Conservation (phyloP, 2,888 invertebrate genomes). For the Tetranychus piercei region DNA sequence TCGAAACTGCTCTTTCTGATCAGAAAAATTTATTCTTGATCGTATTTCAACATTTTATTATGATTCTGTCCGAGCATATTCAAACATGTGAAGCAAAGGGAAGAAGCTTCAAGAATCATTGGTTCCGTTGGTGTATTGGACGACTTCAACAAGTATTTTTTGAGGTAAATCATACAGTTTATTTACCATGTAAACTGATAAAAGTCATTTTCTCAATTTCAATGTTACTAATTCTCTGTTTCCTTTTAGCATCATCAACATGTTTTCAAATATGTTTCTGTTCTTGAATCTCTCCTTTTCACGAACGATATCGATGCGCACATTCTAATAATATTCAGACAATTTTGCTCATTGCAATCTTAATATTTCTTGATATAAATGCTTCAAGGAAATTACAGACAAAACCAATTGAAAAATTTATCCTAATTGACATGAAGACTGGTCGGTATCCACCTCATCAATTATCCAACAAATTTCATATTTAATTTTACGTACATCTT, state of each 20-base stretch:
- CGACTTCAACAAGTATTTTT: constrained; percentile 84
- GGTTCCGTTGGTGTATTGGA: constrained; percentile 90
- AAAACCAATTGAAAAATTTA: no score
- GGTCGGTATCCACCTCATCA: no score
- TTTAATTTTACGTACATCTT: no score
- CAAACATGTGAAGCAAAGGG: constrained; percentile 82
- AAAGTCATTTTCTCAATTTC: not conserved
- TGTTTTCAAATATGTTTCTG: constrained; percentile 87
- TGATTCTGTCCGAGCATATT: constrained; percentile 88
- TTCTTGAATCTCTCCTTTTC: constrained; percentile 81
- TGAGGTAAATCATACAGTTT: constrained; percentile 43
- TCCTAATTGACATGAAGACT: no score
- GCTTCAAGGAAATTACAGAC: no score
- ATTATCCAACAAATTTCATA: no score
- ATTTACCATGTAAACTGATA: not conserved
- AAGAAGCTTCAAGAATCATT: constrained; percentile 73
- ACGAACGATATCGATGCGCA: constrained; percentile 88
- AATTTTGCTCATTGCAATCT: constrained; percentile 61
- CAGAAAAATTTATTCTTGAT: constrained; percentile 90
- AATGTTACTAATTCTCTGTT: not conserved
- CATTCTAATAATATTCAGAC: constrained; percentile 88
- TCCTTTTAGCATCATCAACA: constrained; percentile 70
- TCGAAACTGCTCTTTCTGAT: constrained; percentile 84
- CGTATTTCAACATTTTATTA: constrained; percentile 93
- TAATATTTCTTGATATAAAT: not conserved